A percentile compares a stretch with the other conserved stretches of the same genome.
Evolutionary conservation across 2,888 invertebrate genomes (phyloP).

Genomic region (Metalampra italica): DNA sequence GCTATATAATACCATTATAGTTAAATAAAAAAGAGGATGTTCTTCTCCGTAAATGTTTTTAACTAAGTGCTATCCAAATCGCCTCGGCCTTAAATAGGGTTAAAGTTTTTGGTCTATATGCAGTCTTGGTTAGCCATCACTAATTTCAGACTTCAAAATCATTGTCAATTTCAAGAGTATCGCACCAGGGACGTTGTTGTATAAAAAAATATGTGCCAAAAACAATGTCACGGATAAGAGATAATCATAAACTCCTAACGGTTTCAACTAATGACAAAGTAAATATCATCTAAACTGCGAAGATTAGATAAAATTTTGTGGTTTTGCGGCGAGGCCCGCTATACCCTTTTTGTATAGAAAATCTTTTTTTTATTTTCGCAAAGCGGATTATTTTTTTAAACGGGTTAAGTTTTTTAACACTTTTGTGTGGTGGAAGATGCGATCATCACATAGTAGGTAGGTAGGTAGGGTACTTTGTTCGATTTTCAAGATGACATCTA

Average conservation of each 20-base stretch:
- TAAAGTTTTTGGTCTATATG: too few species aligned
- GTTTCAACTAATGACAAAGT: constrained; percentile 14
- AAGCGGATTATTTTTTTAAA: constrained; percentile 71
- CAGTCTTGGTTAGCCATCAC: too few species aligned
- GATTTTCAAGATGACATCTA: neutral
- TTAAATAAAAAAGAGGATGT: too few species aligned
- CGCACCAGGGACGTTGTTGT: too few species aligned
- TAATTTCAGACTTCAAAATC: too few species aligned
- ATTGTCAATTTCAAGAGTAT: too few species aligned
- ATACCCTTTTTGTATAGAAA: constrained; percentile 49
- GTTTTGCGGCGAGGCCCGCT: constrained; percentile 44
- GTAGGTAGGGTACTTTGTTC: constrained; percentile 1
- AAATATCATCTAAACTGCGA: constrained; percentile 31
- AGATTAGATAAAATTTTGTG: constrained; percentile 59
- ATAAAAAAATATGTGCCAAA: too few species aligned
- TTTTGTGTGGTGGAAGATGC: constrained; percentile 25
- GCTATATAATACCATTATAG: too few species aligned
- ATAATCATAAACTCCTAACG: constrained; percentile 19
- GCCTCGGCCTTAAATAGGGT: too few species aligned
- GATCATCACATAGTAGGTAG: constrained; percentile 1
- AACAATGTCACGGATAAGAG: too few species aligned
- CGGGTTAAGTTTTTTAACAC: constrained; percentile 51
- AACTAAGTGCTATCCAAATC: too few species aligned
- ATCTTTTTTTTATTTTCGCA: constrained; percentile 46
- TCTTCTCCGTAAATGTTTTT: too few species aligned